Conservation (phyloP, 2,797 vertebrate genomes). For the Scyliorhinus canicula region DNA sequence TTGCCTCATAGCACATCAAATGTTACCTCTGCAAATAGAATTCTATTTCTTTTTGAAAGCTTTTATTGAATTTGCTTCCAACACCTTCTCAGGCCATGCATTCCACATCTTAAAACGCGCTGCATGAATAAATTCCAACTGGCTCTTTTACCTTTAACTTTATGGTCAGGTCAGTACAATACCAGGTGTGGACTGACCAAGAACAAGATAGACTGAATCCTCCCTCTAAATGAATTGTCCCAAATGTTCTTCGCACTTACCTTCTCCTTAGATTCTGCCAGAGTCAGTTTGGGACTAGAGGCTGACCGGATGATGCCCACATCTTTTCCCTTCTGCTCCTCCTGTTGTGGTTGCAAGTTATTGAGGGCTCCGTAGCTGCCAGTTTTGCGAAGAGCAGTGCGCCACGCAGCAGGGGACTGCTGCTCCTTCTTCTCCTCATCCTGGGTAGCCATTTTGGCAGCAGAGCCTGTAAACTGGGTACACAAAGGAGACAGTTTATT, state of each 20-base stretch:
- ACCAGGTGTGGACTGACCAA: neutral
- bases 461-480: conserved; percentile 15
- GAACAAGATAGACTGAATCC: neutral
- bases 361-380: conserved; percentile 68
- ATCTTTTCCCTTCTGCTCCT: conserved; percentile 54
- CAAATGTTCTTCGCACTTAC: neutral
- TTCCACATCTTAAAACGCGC: neutral
- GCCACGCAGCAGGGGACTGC: conserved; percentile 57
- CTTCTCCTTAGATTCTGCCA: conserved; percentile 22
- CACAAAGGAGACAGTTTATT: neutral
- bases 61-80: neutral
- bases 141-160: neutral
- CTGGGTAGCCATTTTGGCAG: neutral
- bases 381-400: conserved; percentile 68
- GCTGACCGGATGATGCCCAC: conserved; percentile 68
- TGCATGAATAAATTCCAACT: neutral
- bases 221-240: neutral
- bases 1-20: neutral
- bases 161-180: neutral
- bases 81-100: neutral
- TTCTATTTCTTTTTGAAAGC: neutral
- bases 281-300: conserved; percentile 68
- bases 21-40: neutral
- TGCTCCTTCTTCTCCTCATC: conserved; percentile 43
- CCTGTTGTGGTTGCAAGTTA: conserved; percentile 55